Evolutionary conservation across 2,797 vertebrate genomes (phyloP), one percentile per base, ranked within the genome.

Genomic region (Argya squamiceps): DNA sequence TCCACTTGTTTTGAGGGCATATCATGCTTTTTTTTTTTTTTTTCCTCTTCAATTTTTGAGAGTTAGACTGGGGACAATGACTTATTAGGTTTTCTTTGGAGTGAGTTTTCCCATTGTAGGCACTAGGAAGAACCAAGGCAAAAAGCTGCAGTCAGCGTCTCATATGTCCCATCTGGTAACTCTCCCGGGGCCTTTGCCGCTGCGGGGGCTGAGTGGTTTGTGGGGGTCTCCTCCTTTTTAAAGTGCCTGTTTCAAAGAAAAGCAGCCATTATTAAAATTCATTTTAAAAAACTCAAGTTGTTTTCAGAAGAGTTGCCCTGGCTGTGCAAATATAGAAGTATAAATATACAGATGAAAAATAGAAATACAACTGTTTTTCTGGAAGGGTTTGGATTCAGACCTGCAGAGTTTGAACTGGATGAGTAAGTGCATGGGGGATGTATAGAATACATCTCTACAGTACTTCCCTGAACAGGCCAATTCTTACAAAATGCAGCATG

Each of bases 41-140:
- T 80, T 95, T 97, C 75, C 68, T 93, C 89, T 92, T 98, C 98
- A 96, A 94, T 96, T 97, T 97, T 97, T 85, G 78, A 96, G 91
- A 97, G 94, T 98, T 95, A 92, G 96, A 95, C 92, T 88, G 95
- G 98, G 98, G 98, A 37, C 97, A 98, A 97, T 97, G 98, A 98
- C 97, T 98, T 98, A 97, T 88, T 98, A 99, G 98, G 98, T 98
- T 98, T 98, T 99, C 99, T 99, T 99, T 99, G 99, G 99, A 99
- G 98, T 98, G 98, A 98, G 98, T 98, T 98, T 99, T 99, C 98
- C 98, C 98, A 98, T 97, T 98, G 98, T 99, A 99, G 99, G 99
- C 99, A 99, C 99, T 98, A 99, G 97, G 98, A 99, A 98, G 98
- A 99, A 98, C 98, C 98, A 98, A 99, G 98, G 99, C 99, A 98